phyloP scores from a whole-genome alignment of 92 coral and sea anemone genomes.

The Blastomussa wellsi region DNA sequence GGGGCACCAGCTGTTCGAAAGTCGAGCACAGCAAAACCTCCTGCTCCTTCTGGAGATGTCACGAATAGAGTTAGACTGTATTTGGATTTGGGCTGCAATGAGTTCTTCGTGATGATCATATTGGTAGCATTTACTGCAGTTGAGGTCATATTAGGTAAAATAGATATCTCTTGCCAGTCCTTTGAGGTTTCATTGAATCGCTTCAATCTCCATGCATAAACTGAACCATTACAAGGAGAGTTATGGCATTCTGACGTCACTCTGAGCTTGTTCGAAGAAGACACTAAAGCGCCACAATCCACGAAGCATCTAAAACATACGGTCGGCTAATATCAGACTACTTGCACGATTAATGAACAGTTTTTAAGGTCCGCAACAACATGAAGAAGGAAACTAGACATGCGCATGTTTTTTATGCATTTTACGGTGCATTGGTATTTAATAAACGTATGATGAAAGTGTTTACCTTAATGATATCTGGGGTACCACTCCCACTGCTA shows the following conservation, averaged over 20 bases:
- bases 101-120: constrained; percentile 26
- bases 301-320: constrained; percentile 17
- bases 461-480: constrained; percentile 6
- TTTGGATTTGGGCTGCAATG: constrained; percentile 16
- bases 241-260: constrained; percentile 35
- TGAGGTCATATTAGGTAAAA: constrained; percentile 37
- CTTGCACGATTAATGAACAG: too few species aligned
- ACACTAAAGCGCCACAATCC: constrained; percentile 27
- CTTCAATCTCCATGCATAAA: constrained; percentile 6
- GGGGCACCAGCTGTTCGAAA: constrained; percentile 38
- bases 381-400: too few species aligned
- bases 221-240: constrained; percentile 26
- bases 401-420: too few species aligned
- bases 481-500: constrained; percentile 20
- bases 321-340: too few species aligned
- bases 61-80: constrained; percentile 20
- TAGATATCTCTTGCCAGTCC: not conserved
- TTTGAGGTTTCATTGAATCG: not conserved
- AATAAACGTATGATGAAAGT: too few species aligned
- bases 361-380: too few species aligned
- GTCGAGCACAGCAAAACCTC: constrained; percentile 14
- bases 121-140: constrained; percentile 11
- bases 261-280: constrained; percentile 26
- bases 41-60: constrained; percentile 9
- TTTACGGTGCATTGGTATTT: too few species aligned